Base-by-base conservation (phyloP, 2,113 vertebrate genomes). In the Paralichthys olivaceus region DNA sequence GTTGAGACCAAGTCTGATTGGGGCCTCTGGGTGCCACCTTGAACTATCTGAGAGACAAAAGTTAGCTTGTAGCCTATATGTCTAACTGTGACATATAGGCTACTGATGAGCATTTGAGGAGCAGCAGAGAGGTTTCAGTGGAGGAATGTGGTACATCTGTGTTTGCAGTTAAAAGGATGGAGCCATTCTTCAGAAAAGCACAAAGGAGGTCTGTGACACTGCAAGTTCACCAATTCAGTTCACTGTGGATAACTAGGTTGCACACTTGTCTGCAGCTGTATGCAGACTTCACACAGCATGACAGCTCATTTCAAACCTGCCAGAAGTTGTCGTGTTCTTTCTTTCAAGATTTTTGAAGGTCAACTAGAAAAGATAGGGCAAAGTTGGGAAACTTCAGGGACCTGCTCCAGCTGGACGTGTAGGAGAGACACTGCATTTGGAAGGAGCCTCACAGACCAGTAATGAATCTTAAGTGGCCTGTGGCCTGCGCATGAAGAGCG, bases 21-120 rank as follows among this genome's bases (percentile, higher is more conserved):
- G 45, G 17, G 17, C 45, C 14, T 49, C 64, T 67, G 19, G 14
- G 47, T 59, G 47, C n/a, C 55, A 37, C 25, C 62, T 59, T 70
- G 15, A 43, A 14, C 40, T 43, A n/a, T 78, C 28, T 37, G 26
- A 43, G 29, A 72, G 37, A 28, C 29, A n/a, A 9, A 26, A 26
- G 29, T 26, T 58, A 43, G 25, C 40, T 14, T 13, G 45, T n/a
- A 34, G 53, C 25, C 61, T 54, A 66, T n/a, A n/a, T n/a, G n/a
- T 32, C 54, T 43, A 9, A 45, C 3, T 13, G 20, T 57, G 63
- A 77, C 69, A 49, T 71, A 19, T 4, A 34, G 32, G 32, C 32
- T 34, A 34, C 7, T 34, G 32, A 34, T 34, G 32, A 9, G 32
- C 8, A 34, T 34, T 34, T 34, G 2, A 34, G 32, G 32, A 34